Evolutionary conservation across 2,113 vertebrate genomes (phyloP).

Genomic region (Pangasianodon hypophthalmus): DNA sequence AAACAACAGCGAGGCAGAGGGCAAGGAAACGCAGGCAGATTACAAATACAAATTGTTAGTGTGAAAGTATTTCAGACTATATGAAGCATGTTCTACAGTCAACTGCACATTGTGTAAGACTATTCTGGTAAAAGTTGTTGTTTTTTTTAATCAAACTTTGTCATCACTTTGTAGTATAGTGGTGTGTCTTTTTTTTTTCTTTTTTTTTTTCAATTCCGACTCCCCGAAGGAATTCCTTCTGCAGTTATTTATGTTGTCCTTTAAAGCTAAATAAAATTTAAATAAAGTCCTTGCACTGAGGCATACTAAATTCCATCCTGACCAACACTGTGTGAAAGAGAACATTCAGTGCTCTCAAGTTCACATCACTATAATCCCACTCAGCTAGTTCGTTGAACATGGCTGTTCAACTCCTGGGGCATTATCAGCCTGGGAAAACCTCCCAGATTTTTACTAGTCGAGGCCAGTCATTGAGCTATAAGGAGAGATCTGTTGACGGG

Average conservation of each 20-base stretch:
- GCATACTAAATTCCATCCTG: neutral
- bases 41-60: neutral
- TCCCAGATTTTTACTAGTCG: neutral
- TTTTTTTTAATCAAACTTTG: neutral
- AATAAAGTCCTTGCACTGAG: neutral
- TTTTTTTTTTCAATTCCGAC: neutral
- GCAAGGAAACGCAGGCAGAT: neutral
- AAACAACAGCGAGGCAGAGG: neutral
- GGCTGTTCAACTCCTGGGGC: neutral
- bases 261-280: neutral
- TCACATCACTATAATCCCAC: neutral
- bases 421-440: neutral
- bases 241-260: neutral
- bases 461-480: neutral
- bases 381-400: neutral
- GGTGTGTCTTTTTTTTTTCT: no score
- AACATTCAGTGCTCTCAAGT: neutral
- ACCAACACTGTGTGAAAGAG: neutral
- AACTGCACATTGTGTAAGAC: neutral
- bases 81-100: neutral
- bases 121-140: neutral
- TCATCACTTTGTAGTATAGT: neutral
- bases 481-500: neutral
- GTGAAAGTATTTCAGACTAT: neutral
- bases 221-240: neutral